Evolutionary conservation across 1,140 invertebrate species (phyloP), one percentile per base, ranked within the genome.

Genomic region (Drosophila baimaii): DNA sequence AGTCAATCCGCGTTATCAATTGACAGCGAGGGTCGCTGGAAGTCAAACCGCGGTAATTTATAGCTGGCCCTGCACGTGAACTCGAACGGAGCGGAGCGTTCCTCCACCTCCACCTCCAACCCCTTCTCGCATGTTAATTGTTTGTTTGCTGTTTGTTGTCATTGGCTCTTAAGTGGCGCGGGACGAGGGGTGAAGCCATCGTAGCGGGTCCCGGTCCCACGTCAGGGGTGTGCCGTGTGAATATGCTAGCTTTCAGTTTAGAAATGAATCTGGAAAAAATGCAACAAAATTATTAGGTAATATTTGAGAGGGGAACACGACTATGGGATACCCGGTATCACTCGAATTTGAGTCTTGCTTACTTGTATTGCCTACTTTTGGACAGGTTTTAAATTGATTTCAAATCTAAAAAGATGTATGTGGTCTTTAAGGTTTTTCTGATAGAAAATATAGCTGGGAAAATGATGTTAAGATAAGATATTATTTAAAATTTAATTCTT

Each of bases 121-220:
- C 73, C 52, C 62, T 76, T 76, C 44, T 76, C 44, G 43, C 61
- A 71, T 84, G 90, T 91, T 91, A 91, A 91, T 91, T 91, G 90
- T 91, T 91, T 90, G 89, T 90, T 90, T 90, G 83, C 84, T 83
- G 79, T 83, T 76, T 90, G 84, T 91, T 91, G 90, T 91, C 90
- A 91, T 73, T 89, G 78, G 64, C 76, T 69, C 75, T 85, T 81
- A 79, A 89, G 81, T 78, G 68, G 54, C 72, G 72, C 66, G 68
- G 76, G 74, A 55, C 52, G 68, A 64, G 74, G 77, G 62, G 68
- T 66, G 58, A 33, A 33, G 29, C 8, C 9, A 31, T 52, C 7
- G 12, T 8, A 1, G 3, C 19, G 31, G 55, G 27, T 51, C 12
- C 10, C 19, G 59, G 23, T 31, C 44, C 43, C 63, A 9, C 29